Conservation (phyloP, 2,797 vertebrate genomes). For the Pipistrellus kuhlii region DNA sequence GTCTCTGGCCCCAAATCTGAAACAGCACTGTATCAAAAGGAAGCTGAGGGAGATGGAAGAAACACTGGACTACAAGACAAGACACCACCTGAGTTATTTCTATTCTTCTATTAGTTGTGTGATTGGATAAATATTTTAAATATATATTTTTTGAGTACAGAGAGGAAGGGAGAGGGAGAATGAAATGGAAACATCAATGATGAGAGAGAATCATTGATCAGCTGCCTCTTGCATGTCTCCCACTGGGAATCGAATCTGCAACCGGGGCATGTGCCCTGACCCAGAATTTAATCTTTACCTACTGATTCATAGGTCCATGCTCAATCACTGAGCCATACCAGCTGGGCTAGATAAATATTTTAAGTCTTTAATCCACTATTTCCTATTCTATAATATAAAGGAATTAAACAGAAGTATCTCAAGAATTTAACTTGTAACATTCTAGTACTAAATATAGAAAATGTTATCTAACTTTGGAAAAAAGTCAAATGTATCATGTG, state of each 20-base stretch:
- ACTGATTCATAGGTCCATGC: too few species aligned
- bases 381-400: neutral
- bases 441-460: constrained; percentile 4
- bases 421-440: constrained; percentile 6
- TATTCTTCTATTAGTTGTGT: neutral
- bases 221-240: too few species aligned
- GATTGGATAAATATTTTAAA: neutral
- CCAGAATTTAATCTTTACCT: too few species aligned
- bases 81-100: neutral
- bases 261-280: too few species aligned
- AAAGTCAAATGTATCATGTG: constrained; percentile 25
- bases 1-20: neutral
- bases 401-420: neutral
- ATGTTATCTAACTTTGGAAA: neutral
- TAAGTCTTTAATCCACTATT: neutral
- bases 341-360: neutral
- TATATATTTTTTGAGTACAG: too few species aligned
- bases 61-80: neutral
- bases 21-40: neutral
- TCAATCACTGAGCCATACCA: too few species aligned
- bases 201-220: too few species aligned
- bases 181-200: too few species aligned
- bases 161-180: too few species aligned
- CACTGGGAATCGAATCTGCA: too few species aligned
- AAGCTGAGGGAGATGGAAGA: neutral